These are phyloP conservation scores for Platyscapa corneri DNA, from an alignment of 1,140 invertebrate genomes.

Conservation along the genomic window DNA sequence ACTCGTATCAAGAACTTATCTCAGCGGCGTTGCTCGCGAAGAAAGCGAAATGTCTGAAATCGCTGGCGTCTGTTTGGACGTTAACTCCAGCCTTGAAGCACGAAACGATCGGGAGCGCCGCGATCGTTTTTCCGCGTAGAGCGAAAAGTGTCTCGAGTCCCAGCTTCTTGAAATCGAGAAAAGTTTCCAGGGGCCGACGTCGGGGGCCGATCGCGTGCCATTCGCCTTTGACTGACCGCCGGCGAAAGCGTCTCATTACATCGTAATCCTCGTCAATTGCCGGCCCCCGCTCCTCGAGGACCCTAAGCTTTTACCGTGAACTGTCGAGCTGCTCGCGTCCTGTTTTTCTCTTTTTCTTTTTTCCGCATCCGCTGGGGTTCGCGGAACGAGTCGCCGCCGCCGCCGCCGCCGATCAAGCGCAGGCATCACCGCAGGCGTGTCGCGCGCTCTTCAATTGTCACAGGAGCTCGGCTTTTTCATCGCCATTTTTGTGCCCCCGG, in stretches of 20 bases:
- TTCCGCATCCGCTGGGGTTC: background rate
- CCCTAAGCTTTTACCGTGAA: conserved; percentile 2
- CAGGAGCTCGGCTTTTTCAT: background rate
- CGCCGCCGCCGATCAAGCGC: no score
- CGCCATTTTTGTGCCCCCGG: background rate
- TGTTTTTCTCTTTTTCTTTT: background rate
- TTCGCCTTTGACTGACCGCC: background rate
- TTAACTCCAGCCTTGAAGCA: background rate
- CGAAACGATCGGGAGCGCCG: background rate
- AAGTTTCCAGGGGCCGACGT: no score
- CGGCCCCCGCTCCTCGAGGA: conserved; percentile 5
- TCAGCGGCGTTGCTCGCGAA: background rate
- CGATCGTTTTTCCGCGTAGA: no score
- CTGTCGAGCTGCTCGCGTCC: no score
- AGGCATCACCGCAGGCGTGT: conserved; percentile 12
- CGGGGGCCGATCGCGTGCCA: conserved; percentile 5
- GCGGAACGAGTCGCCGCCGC: background rate
- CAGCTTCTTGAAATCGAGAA: no score
- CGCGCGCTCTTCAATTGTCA: background rate
- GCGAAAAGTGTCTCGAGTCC: no score
- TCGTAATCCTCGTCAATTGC: background rate
- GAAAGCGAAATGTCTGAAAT: background rate
- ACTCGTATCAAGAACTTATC: no score
- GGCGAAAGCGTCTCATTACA: background rate
- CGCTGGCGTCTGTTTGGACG: background rate